Evolutionary conservation across 2,888 invertebrate genomes (phyloP), one percentile per base, ranked within the genome.

Genomic region (Gryllus longicercus): DNA sequence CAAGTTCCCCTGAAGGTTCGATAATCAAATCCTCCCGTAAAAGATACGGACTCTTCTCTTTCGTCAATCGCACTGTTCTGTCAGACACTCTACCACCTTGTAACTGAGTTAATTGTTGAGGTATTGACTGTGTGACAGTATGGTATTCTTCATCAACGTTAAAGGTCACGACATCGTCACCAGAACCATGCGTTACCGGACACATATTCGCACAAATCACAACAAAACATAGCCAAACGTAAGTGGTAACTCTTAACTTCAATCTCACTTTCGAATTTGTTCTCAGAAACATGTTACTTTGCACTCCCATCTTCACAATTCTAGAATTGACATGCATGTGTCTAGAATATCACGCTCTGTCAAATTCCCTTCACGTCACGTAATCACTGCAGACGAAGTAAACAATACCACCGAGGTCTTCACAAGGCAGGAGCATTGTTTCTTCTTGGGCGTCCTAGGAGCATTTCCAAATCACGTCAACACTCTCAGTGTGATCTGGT

Each of bases 1-100:
- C 90, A 84, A 99, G 88, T 85, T 94, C 94, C 0, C 93, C 96
- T 82, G 93, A 92, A 83, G 91, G 89, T 84, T 94, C 93, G 79
- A 98, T 90, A 84, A 94, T 89, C 81, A 97, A 89, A 88, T 96
- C 95, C 85, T 94, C 94, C 82, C 93, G 89, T 49, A 95, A 89
- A 84, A 93, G 88, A 86, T 94, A 96, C 49, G 96, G 96, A 85
- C 94, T 94, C 84, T 89, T 81, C 76, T 86, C 86, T 84, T 89
- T 90, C 80, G 89, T 89, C 82, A 90, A 85, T 83, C 87, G 88
- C 89, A 90, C 89, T 81, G 89, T 89, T 38, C 92, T 91, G 49
- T 90, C 89, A 23, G 90, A 87, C 78, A 93, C 87, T 18, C 89
- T 89, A 16, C 93, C 93, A 50, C 81, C 81, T 14, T 81, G 79